Evolutionary conservation across 2,113 vertebrate species (phyloP).

Genomic region (Emydura subglobosa): DNA sequence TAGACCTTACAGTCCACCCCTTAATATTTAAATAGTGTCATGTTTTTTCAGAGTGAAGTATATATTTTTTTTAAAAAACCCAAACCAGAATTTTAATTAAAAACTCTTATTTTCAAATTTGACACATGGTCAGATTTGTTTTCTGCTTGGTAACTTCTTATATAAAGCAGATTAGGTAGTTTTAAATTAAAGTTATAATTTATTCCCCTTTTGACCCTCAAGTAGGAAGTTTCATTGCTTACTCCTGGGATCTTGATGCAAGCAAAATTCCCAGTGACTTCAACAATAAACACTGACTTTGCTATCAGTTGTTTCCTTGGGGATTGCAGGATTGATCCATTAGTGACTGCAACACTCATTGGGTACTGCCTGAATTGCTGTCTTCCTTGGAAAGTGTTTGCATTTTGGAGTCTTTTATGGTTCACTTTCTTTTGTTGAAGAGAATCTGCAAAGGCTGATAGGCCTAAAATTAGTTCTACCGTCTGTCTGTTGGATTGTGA

Average conservation of each 20-base stretch:
- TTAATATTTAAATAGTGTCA: background rate
- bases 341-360: background rate
- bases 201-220: background rate
- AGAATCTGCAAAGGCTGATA: background rate
- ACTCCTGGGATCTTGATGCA: background rate
- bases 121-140: background rate
- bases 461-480: background rate
- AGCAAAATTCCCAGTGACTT: background rate
- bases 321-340: background rate
- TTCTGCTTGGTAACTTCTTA: background rate
- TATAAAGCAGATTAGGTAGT: background rate
- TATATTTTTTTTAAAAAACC: no score
- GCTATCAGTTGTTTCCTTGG: fast-evolving
- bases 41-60: background rate
- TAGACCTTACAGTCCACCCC: background rate
- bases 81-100: background rate
- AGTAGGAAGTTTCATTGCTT: background rate
- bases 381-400: background rate
- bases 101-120: background rate
- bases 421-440: background rate
- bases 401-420: background rate
- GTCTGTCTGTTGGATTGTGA: background rate
- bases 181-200: background rate
- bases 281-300: background rate
- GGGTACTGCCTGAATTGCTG: background rate